Conservation (phyloP, 2,113 vertebrate species). For the Piaya cayana region DNA sequence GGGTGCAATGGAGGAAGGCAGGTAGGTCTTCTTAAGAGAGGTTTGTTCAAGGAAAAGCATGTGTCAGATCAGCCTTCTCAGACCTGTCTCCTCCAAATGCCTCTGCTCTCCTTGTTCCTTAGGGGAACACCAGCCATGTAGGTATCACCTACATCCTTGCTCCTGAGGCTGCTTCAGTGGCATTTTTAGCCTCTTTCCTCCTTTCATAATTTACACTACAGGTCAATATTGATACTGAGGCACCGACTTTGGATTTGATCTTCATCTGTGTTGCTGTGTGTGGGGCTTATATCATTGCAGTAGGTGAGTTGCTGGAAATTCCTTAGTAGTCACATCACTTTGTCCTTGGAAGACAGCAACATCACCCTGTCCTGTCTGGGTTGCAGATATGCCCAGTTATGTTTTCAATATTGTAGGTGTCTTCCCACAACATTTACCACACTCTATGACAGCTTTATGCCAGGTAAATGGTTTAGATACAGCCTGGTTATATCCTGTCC, state of each 20-base stretch:
- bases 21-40: not conserved
- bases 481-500: not conserved
- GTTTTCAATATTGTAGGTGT: not conserved
- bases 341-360: not conserved
- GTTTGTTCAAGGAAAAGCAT: not conserved
- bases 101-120: not conserved
- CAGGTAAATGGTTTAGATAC: not conserved
- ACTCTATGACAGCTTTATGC: not conserved
- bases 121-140: fast-evolving
- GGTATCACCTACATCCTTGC: not conserved
- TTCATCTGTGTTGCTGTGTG: not conserved
- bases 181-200: not conserved
- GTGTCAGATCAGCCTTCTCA: not conserved
- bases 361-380: not conserved
- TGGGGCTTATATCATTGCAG: not conserved
- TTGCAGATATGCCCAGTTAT: not conserved
- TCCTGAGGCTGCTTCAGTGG: fast-evolving
- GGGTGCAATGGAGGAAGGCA: fast-evolving
- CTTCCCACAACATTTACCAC: not conserved
- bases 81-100: not conserved
- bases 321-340: not conserved
- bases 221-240: not conserved
- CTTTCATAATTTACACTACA: not conserved
- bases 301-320: not conserved
- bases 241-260: not conserved